Conservation (phyloP, 1,140 invertebrate genomes). For the Pentalonia nigronervosa region DNA sequence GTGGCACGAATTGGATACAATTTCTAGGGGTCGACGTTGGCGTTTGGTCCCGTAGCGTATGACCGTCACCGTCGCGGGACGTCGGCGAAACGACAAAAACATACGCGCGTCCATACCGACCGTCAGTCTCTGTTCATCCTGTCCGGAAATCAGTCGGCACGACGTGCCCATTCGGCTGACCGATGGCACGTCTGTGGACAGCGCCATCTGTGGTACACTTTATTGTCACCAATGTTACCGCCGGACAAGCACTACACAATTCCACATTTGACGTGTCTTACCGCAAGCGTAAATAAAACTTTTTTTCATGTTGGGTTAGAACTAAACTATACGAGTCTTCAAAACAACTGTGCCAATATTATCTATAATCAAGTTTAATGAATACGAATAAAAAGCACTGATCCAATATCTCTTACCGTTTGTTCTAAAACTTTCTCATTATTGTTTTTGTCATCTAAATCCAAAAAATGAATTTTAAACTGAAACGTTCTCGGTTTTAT, state of each 20-base stretch:
- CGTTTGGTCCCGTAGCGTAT: accelerated
- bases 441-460: background rate
- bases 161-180: background rate
- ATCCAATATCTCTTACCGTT: background rate
- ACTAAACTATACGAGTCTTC: background rate
- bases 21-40: background rate
- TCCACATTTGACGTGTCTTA: too few species aligned
- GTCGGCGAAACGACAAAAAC: background rate
- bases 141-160: background rate
- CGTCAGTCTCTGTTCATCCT: background rate
- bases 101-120: background rate
- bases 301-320: too few species aligned
- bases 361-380: background rate
- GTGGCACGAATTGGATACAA: background rate
- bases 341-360: background rate
- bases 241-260: too few species aligned
- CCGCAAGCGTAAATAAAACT: too few species aligned
- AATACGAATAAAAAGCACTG: background rate
- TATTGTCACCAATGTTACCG: background rate
- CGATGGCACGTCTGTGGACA: background rate
- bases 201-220: background rate
- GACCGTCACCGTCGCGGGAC: background rate
- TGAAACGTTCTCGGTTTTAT: background rate
- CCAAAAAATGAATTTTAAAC: background rate
- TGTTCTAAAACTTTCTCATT: too few species aligned